Percentiles rank a stretch among this genome's conserved stretches.
phyloP scores from a whole-genome alignment of 2,888 invertebrate genomes.

The Caenorhabditis auriculariae region DNA sequence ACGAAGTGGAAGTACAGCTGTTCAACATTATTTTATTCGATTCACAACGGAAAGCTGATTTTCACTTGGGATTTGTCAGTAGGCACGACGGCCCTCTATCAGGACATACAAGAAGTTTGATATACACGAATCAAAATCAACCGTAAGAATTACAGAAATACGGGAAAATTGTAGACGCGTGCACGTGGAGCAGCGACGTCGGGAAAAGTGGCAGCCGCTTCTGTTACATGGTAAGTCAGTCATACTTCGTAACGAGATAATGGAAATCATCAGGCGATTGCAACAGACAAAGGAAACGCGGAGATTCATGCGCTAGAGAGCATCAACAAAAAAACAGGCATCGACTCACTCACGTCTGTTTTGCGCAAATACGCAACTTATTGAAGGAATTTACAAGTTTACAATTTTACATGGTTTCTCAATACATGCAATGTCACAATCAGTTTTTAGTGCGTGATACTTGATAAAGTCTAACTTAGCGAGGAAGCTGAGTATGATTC shows the following conservation, averaged over 20 bases:
- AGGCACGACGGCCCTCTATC: slow-evolving; percentile 3
- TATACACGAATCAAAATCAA: not conserved
- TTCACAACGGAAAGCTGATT: slow-evolving; percentile 10
- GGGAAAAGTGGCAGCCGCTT: slow-evolving; percentile 11
- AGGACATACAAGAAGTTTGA: slow-evolving; percentile 8
- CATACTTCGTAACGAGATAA: too few species aligned
- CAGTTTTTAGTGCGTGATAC: slow-evolving; percentile 13
- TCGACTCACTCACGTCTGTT: too few species aligned
- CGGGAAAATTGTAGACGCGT: slow-evolving; percentile 1
- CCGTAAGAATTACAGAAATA: not conserved
- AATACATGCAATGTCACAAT: not conserved
- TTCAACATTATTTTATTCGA: slow-evolving; percentile 15
- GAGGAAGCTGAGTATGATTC: slow-evolving; percentile 22
- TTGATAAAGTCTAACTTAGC: slow-evolving; percentile 33
- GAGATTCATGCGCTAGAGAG: slow-evolving; percentile 25
- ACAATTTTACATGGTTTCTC: too few species aligned
- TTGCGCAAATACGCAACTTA: too few species aligned
- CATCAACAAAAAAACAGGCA: too few species aligned
- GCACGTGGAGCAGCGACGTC: slow-evolving; percentile 14
- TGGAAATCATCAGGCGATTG: slow-evolving; percentile 13
- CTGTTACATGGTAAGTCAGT: too few species aligned
- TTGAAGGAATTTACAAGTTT: too few species aligned
- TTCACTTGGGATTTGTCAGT: slow-evolving; percentile 19
- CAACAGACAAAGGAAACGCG: slow-evolving; percentile 13
- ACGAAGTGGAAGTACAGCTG: slow-evolving; percentile 21